Conservation (phyloP, 2,888 invertebrate genomes). For the Microdon myrmicae region DNA sequence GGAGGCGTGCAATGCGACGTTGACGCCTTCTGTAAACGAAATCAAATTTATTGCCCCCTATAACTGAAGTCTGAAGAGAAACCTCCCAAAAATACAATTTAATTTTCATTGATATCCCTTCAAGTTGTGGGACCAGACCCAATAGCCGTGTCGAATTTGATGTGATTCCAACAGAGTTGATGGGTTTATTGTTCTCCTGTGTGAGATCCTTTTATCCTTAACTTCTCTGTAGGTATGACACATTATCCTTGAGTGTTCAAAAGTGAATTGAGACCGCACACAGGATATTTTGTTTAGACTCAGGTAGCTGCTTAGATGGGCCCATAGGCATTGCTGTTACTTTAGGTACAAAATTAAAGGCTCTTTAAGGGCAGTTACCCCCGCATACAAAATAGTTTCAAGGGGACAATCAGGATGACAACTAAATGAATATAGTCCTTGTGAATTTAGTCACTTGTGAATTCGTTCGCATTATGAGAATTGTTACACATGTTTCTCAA, state of each 20-base stretch:
- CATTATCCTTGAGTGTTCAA: too few relatives aligned
- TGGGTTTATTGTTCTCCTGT: constrained; percentile 21
- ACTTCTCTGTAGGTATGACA: too few relatives aligned
- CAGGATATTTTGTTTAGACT: constrained; percentile 11
- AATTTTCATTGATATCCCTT: constrained; percentile 42
- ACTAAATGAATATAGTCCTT: constrained; percentile 3
- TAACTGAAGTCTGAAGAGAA: constrained; percentile 12
- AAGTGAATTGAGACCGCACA: constrained; percentile 43
- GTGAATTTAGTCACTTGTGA: constrained; percentile 40
- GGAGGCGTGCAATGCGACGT: constrained; percentile 45
- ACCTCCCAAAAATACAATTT: constrained; percentile 25
- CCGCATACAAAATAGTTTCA: too few relatives aligned
- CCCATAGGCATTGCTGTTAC: too few relatives aligned
- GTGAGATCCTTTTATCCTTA: too few relatives aligned
- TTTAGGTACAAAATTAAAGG: too few relatives aligned
- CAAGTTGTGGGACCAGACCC: constrained; percentile 22
- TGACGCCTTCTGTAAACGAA: constrained; percentile 50
- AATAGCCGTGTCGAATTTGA: constrained; percentile 21
- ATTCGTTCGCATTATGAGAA: constrained; percentile 45
- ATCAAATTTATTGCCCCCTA: constrained; percentile 39
- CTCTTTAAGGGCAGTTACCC: too few relatives aligned
- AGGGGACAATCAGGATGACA: background rate
- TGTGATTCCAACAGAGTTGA: constrained; percentile 15
- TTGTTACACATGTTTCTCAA: constrained; percentile 49
- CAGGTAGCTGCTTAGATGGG: constrained; percentile 12